Evolutionary conservation across 2,113 vertebrate species (phyloP), one percentile per base, ranked within the genome.

Genomic region (Anthoscopus minutus): DNA sequence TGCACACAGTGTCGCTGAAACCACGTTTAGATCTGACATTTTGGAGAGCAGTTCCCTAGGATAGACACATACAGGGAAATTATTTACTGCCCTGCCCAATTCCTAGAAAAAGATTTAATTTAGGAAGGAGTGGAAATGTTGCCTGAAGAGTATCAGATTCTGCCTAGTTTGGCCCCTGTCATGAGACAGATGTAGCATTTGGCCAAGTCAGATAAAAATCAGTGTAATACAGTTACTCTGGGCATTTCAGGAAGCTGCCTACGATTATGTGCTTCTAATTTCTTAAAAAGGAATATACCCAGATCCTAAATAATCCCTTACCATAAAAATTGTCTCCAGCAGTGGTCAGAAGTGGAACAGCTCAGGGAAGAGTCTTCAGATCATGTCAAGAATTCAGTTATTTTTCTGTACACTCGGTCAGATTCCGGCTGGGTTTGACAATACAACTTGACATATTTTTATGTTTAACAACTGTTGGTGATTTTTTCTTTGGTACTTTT

Each of bases 391-490:
- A 88, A 54, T 71, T 74, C 73, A 76, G 92, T 89, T 81, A 85
- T 94, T 93, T 92, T 89, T 94, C 85, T 94, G 71, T 80, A 48
- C 31, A 30, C 74, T 88, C 0, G 15, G 50, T 95, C 92, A 88
- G 76, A 45, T 77, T 90, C 92, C 93, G 89, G 95, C 92, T 93
- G 85, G 22, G 53, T 69, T 88, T 92, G 82, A 85, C 93, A 94
- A 53, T 71, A 19, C 45, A 45, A 4, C 57, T 89, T 69, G 88
- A 70, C 90, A 81, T 92, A 57, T 83, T 95, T 92, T 83, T 88
- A 69, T 89, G 66, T 96, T 93, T 77, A 94, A 92, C 82, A 86
- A 77, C 86, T 90, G 93, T 38, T 88, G 92, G 85, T 92, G 90
- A 86, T 70, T 94, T 92, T 94, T 93, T 80, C 90, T 86, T 92